Evolutionary conservation across 2,113 vertebrate species (phyloP).

Genomic region (Capra hircus): DNA sequence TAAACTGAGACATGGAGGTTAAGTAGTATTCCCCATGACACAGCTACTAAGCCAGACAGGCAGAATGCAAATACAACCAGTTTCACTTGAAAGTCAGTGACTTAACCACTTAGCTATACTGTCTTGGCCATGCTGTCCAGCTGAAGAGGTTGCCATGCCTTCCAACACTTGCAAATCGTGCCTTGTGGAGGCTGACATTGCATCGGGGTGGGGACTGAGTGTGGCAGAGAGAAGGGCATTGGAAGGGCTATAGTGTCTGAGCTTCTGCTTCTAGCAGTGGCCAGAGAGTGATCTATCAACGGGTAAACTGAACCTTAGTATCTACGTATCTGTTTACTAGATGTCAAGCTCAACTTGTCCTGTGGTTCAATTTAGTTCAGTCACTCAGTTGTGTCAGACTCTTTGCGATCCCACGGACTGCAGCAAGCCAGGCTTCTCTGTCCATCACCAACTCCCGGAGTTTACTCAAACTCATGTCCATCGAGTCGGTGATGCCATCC

Average conservation of each 20-base stretch:
- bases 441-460: background rate
- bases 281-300: background rate
- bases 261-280: background rate
- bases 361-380: background rate
- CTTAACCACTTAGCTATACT: background rate
- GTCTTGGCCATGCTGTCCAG: background rate
- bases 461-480: background rate
- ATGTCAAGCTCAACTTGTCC: background rate
- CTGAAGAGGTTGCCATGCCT: background rate
- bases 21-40: background rate
- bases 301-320: background rate
- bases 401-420: background rate
- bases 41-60: background rate
- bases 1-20: background rate
- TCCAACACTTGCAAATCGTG: background rate
- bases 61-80: background rate
- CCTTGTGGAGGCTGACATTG: background rate
- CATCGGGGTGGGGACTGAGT: background rate
- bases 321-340: background rate
- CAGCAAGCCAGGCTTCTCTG: background rate
- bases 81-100: background rate
- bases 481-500: background rate
- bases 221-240: background rate
- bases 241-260: background rate
- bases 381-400: background rate